Evolutionary conservation across 2,888 invertebrate species (phyloP), one percentile per base, ranked within the genome.

Genomic region (Fragum sueziense): DNA sequence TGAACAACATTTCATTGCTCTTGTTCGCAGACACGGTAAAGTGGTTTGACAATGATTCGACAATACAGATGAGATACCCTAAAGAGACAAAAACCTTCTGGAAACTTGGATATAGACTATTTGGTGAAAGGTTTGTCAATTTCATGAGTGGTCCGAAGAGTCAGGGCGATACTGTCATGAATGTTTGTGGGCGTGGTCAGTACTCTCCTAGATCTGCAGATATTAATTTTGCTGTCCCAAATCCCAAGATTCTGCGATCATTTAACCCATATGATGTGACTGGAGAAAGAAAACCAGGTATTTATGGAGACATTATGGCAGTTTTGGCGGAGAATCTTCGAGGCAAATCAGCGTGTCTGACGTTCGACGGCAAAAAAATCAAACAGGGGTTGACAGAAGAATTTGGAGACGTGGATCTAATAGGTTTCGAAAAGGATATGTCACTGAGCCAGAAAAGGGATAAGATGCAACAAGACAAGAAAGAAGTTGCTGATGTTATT

Each of bases 281-380:
- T 7, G 29, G 59, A 27, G 59, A 59, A 11, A 20, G 7, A 11
- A 59, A 59, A 59, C 59, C 59, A 22, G 27, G 59, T 17, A 11
- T 59, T 11, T 59, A 25, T 59, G 27, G 31, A 11, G 59, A 59
- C 25, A 31, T 59, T 14, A 29, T 59, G 31, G 17, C 29, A 14
- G 59, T n/a, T n/a, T 11, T 59, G 29, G 31, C n/a, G 6, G 31
- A 59, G 27, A 59, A 22, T 59, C 37, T 82, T 22, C 41, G 70
- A 31, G 17, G 67, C 2, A 41, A 68, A 27, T 85, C 80, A 17
- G 69, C 68, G 0, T 85, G 85, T 51, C 9, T 85, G 17, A 77
- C 85, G 31, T 82, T 76, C 59, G 82, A 85, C 29, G 80, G 80
- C 0, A 82, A 85, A 57, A 80, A 80, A n/a, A 34, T 85, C 3